Evolutionary conservation across 2,888 invertebrate species (phyloP), one percentile per base, ranked within the genome.

Genomic region (Drosophila falleni): DNA sequence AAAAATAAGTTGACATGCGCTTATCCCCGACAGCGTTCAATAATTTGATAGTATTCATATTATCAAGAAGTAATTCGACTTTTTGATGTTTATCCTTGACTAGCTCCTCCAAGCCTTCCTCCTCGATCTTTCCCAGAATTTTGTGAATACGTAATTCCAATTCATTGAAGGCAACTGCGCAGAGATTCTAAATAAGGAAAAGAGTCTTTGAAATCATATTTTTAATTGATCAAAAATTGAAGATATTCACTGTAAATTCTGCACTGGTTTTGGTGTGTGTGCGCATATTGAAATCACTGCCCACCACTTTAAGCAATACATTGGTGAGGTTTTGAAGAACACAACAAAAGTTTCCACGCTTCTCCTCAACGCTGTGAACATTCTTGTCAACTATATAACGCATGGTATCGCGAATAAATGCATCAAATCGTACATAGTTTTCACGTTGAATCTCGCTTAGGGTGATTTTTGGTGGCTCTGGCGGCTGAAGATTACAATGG

Each of bases 281-380:
- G 10, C 83, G 81, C 8, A 55, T 63, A 67, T 91, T 91, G 41
- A 80, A 91, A 58, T 90, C 90, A 46, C 68, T 66, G n/a, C 89
- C 87, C 29, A 91, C 50, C 19, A 91, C 8, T 33, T 83, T 87
- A 46, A 91, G 51, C 41, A 91, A 62, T 51, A 81, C 82, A 46
- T 91, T 90, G 1, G 70, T 63, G 2, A 90, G 62, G 65, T 91
- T 90, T 31, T 81, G 78, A 1, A 85, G 46, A 6, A 79, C 78
- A 33, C 88, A 83, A 29, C 90, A 90, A 16, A 91, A 88, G 9
- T 74, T 77, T 1, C 56, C 65, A 3, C 72, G 83, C 1, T 72
- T 72, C 3, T 91, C 84, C 59, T 74, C 68, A 5, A 76, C 16
- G 3, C 31, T 44, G 11, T 39, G 49, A 1, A 87, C 58, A 5